phyloP scores from a whole-genome alignment of 92 coral and sea anemone species.

The Umimayanthus chanpuru region DNA sequence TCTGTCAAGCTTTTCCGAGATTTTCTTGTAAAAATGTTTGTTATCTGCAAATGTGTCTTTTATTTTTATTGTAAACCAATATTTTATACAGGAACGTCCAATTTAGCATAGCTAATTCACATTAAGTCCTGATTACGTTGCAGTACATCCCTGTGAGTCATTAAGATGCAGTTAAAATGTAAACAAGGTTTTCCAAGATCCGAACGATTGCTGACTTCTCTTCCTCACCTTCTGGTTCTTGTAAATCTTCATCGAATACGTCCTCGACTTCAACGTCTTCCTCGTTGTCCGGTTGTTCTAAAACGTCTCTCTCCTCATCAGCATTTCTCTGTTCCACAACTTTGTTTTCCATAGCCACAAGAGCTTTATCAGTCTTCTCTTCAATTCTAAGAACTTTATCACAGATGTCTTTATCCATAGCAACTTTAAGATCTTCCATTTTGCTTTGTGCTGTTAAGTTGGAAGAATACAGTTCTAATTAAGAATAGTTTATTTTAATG shows the following conservation, averaged over 20 bases:
- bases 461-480: too few relatives aligned
- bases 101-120: too few relatives aligned
- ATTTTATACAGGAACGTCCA: too few relatives aligned
- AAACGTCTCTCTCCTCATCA: neutral
- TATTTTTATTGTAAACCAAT: too few relatives aligned
- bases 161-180: too few relatives aligned
- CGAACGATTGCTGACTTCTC: too few relatives aligned
- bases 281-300: slow-evolving; percentile 47
- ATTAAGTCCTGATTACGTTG: too few relatives aligned
- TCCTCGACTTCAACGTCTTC: slow-evolving; percentile 57
- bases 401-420: slow-evolving; percentile 27
- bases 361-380: neutral
- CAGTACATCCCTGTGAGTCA: too few relatives aligned
- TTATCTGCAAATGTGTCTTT: too few relatives aligned
- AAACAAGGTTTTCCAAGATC: neutral
- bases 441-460: slow-evolving; percentile 19
- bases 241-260: slow-evolving; percentile 57
- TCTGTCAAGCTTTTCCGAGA: too few relatives aligned
- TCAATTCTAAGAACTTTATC: neutral
- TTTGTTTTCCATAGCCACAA: slow-evolving; percentile 1
- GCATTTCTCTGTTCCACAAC: neutral
- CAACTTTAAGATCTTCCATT: slow-evolving; percentile 27
- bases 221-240: slow-evolving; percentile 53
- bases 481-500: neutral
- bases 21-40: too few relatives aligned